Evolutionary conservation across 2,113 vertebrate species (phyloP).

Genomic region (Falco punctatus): DNA sequence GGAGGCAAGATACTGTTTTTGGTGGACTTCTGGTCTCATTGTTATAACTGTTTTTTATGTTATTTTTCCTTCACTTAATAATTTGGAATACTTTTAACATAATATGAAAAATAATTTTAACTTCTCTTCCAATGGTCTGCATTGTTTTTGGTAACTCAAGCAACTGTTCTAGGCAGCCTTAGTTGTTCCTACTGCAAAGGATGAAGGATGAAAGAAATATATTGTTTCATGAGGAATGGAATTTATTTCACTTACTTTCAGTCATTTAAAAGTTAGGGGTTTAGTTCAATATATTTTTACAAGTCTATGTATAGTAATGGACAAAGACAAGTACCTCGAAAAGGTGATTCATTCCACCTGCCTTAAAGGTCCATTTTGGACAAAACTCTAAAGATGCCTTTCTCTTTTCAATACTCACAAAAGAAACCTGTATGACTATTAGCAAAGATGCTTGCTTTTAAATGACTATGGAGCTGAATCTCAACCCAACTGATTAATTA

Average conservation of each 20-base stretch:
- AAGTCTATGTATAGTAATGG: not conserved
- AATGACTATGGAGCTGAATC: not conserved
- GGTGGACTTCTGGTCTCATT: not conserved
- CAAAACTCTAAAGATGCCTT: not conserved
- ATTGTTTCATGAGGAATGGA: not conserved
- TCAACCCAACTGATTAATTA: not conserved
- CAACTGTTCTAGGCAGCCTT: not conserved
- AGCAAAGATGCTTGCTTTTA: not conserved
- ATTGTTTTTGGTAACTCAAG: not conserved
- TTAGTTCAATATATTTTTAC: not conserved
- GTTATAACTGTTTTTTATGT: not conserved
- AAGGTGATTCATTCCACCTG: not conserved
- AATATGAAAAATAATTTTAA: not conserved
- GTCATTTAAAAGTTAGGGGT: not conserved
- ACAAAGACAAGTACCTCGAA: not conserved
- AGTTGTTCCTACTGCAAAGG: not conserved
- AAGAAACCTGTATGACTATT: not conserved
- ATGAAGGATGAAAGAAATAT: not conserved
- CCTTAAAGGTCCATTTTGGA: not conserved
- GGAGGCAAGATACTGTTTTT: not conserved
- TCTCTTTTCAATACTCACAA: not conserved
- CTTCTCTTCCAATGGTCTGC: not conserved
- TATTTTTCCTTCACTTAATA: not conserved
- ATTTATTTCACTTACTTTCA: not conserved
- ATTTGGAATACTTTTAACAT: not conserved